Evolutionary conservation across 53 echinoderm and acorn worm genomes (phyloP).

Genomic region (Arbacia lixula): DNA sequence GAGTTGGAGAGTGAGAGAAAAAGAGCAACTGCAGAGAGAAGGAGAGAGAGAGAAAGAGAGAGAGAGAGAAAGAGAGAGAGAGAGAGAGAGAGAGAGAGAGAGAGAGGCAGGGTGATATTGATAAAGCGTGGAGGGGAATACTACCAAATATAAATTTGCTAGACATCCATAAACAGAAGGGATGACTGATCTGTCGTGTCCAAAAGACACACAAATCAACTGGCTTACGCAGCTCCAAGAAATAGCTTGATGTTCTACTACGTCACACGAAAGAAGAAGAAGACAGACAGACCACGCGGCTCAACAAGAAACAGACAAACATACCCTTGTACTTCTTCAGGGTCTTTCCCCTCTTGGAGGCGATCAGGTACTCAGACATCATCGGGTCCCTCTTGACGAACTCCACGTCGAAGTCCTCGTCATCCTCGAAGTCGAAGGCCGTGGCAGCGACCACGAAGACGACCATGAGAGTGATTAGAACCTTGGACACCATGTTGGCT

Average conservation of each 20-base stretch:
- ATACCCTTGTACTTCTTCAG: conserved; percentile 38
- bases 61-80: not conserved
- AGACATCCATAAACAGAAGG: too few species aligned
- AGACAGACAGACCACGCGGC: too few species aligned
- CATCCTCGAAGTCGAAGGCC: conserved; percentile 41
- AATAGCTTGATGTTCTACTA: too few species aligned
- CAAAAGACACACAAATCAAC: too few species aligned
- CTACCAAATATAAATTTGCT: too few species aligned
- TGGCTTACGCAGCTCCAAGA: too few species aligned
- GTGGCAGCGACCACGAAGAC: conserved; percentile 31
- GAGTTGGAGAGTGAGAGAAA: not conserved
- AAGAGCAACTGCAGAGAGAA: not conserved
- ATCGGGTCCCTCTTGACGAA: conserved; percentile 42
- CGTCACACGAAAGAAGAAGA: too few species aligned
- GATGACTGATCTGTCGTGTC: too few species aligned
- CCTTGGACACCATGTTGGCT: conserved; percentile 42
- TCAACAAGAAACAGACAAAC: too few species aligned
- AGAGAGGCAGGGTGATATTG: too few species aligned
- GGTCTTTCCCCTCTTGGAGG: conserved; percentile 6
- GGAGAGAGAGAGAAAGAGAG: not conserved
- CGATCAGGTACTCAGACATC: not conserved
- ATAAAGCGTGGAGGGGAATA: too few species aligned
- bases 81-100: not conserved
- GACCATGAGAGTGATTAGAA: conserved; percentile 47
- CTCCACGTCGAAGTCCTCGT: conserved; percentile 10